Conservation (phyloP, 2,888 invertebrate species). For the Tillus elongatus region DNA sequence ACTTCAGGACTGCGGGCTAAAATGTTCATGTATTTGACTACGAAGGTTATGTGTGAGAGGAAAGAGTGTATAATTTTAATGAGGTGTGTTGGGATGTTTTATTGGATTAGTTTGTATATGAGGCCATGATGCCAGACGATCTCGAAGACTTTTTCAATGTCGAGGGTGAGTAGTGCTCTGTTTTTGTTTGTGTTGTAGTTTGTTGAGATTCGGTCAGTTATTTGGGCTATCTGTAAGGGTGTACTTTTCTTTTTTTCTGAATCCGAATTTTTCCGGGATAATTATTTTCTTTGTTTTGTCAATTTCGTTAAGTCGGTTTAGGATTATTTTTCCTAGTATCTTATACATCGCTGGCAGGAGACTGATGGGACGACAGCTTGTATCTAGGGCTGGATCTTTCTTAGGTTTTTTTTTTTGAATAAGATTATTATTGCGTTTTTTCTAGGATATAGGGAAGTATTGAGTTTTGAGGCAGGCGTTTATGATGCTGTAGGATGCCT, state of each 20-base stretch:
- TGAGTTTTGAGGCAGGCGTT: slow-evolving; percentile 15
- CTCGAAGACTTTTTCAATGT: slow-evolving; percentile 12
- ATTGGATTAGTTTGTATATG: too few species aligned
- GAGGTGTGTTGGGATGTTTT: too few species aligned
- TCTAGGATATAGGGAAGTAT: slow-evolving; percentile 21
- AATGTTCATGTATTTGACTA: slow-evolving; percentile 6
- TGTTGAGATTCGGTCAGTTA: background rate
- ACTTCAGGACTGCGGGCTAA: slow-evolving; percentile 4
- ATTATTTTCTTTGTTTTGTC: background rate
- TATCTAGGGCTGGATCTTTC: slow-evolving; percentile 15
- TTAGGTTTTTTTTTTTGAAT: slow-evolving; percentile 20
- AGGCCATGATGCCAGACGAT: slow-evolving; percentile 12
- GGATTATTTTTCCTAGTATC: slow-evolving; percentile 8
- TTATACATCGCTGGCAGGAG: slow-evolving; percentile 10
- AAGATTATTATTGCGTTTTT: slow-evolving; percentile 20
- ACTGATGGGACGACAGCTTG: slow-evolving; percentile 22
- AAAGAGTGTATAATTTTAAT: slow-evolving; percentile 10
- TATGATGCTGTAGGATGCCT: slow-evolving; percentile 19
- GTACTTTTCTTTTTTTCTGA: slow-evolving; percentile 3
- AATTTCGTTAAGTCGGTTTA: background rate
- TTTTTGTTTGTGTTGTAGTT: too few species aligned
- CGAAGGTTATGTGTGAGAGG: slow-evolving; percentile 1
- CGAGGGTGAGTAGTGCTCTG: too few species aligned
- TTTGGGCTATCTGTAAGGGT: slow-evolving; percentile 1
- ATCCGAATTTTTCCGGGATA: slow-evolving; percentile 3